These are phyloP conservation scores for Streblospio benedicti DNA, from an alignment of 1,140 invertebrate genomes.

Conservation along the genomic window DNA sequence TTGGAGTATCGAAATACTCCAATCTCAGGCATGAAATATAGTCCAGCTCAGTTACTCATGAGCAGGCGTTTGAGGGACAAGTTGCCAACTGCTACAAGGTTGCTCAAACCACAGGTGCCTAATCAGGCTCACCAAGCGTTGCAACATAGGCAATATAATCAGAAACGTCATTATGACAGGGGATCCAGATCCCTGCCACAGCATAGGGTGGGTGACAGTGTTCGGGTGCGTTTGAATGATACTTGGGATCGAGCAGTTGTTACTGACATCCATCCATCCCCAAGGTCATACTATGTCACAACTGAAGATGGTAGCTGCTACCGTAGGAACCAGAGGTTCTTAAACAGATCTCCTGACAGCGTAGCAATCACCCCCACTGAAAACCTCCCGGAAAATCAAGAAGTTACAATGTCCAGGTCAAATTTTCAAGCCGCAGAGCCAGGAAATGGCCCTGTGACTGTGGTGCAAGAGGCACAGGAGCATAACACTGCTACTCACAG, in stretches of 20 bases:
- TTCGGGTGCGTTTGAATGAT: not conserved
- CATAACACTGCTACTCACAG: too few species aligned
- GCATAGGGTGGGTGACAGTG: not conserved
- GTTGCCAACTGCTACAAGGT: not conserved
- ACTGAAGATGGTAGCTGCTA: too few species aligned
- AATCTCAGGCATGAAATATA: not conserved
- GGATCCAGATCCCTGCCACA: not conserved
- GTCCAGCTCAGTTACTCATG: constrained; percentile 5
- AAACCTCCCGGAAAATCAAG: too few species aligned
- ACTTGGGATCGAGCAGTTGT: not conserved
- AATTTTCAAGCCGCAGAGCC: too few species aligned
- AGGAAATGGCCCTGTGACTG: too few species aligned
- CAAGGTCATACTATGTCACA: too few species aligned
- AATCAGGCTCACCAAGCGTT: not conserved
- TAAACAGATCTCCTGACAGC: too few species aligned
- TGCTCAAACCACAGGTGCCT: constrained; percentile 6
- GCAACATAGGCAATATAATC: not conserved
- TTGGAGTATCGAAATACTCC: not conserved
- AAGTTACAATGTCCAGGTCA: too few species aligned
- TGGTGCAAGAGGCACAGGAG: too few species aligned
- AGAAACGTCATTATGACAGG: not conserved
- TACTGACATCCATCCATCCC: not conserved
- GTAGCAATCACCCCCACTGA: too few species aligned
- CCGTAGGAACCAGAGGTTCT: too few species aligned
- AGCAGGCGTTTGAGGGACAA: not conserved